phyloP scores from a whole-genome alignment of 2,888 invertebrate species.

The Catocala fraxini region DNA sequence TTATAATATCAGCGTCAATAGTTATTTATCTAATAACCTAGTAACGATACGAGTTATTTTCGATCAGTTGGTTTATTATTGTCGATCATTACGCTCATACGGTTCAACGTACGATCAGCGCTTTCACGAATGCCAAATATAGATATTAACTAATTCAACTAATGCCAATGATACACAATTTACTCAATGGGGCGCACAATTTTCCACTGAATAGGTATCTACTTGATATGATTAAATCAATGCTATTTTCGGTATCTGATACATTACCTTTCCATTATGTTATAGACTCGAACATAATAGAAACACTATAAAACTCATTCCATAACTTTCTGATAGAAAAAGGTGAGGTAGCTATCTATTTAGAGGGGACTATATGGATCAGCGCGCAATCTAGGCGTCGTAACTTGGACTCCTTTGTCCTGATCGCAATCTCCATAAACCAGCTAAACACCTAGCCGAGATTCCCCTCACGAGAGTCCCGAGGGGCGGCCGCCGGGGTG shows the following conservation, averaged over 20 bases:
- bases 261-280: slow-evolving; percentile 7
- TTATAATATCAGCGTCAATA: too few species aligned
- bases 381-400: slow-evolving; percentile 77
- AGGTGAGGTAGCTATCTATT: slow-evolving; percentile 59
- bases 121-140: slow-evolving; percentile 8
- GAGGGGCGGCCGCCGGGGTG: slow-evolving; percentile 50
- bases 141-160: slow-evolving; percentile 9
- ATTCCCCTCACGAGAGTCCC: slow-evolving; percentile 67
- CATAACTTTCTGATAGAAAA: slow-evolving; percentile 62
- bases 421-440: slow-evolving; percentile 86
- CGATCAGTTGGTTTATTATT: background rate
- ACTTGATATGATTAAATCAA: too few species aligned
- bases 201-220: too few species aligned
- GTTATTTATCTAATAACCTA: too few species aligned
- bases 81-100: slow-evolving; percentile 3
- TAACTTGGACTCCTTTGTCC: slow-evolving; percentile 83
- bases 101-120: slow-evolving; percentile 1
- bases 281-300: slow-evolving; percentile 27
- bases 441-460: slow-evolving; percentile 85
- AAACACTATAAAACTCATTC: slow-evolving; percentile 52
- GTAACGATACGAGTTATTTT: too few species aligned
- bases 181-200: background rate
- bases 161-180: background rate
- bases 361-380: slow-evolving; percentile 71
- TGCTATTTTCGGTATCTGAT: background rate